Conservation (phyloP, 2,888 invertebrate genomes). For the Drosophila niveifrons region DNA sequence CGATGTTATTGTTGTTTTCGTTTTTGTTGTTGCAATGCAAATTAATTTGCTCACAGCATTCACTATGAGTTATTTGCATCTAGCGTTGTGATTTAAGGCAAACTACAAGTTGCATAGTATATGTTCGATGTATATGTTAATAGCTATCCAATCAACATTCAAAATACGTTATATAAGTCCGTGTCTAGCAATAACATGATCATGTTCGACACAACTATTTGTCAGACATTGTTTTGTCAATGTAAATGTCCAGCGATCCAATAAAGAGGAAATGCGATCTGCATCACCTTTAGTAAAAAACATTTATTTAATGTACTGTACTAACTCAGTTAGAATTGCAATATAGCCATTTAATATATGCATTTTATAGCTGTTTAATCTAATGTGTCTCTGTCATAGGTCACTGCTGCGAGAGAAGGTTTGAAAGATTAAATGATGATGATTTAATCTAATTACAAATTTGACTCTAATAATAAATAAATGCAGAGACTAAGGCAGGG, state of each 20-base stretch:
- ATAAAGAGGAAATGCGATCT: background rate
- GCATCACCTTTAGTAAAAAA: no score
- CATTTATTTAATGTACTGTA: no score
- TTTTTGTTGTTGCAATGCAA: slow-evolving; percentile 54
- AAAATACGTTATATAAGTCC: slow-evolving; percentile 34
- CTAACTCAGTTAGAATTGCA: no score
- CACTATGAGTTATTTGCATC: slow-evolving; percentile 60
- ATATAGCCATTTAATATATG: no score
- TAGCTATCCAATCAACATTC: slow-evolving; percentile 21
- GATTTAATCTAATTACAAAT: slow-evolving; percentile 6
- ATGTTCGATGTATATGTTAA: slow-evolving; percentile 24
- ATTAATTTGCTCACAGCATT: slow-evolving; percentile 64
- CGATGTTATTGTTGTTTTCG: slow-evolving; percentile 18
- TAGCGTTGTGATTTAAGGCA: slow-evolving; percentile 26
- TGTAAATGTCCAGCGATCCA: background rate
- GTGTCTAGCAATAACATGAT: slow-evolving; percentile 46
- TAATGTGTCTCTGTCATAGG: slow-evolving; percentile 1
- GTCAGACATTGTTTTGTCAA: slow-evolving; percentile 14
- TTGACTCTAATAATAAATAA: background rate
- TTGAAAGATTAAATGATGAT: background rate
- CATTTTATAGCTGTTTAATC: slow-evolving; percentile 1
- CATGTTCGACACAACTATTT: slow-evolving; percentile 22
- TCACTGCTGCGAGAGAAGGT: background rate
- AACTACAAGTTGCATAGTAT: slow-evolving; percentile 10
- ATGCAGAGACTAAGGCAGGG: background rate